phyloP scores from a whole-genome alignment of 1,140 invertebrate genomes.

The Heterodera carotae region DNA sequence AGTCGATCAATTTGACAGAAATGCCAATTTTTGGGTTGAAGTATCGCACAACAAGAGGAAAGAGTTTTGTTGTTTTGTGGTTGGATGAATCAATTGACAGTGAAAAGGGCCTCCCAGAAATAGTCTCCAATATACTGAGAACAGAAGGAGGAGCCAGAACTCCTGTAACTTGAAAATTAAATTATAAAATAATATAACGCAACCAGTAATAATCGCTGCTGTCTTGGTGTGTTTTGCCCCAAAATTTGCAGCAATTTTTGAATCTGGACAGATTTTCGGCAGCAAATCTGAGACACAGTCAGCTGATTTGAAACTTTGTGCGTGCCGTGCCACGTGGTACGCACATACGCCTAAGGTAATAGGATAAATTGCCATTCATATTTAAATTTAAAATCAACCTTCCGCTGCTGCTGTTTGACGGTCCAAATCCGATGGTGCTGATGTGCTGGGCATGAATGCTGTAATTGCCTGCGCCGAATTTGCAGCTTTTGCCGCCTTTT shows the following conservation, averaged over 20 bases:
- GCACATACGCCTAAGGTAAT: not conserved
- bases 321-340: not conserved
- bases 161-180: not conserved
- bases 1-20: not conserved
- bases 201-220: not conserved
- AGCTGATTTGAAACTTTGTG: not conserved
- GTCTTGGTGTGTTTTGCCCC: not conserved
- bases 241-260: not conserved
- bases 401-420: constrained; percentile 2
- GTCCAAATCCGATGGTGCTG: not conserved
- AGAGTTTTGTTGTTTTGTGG: constrained; percentile 3
- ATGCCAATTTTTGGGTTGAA: not conserved
- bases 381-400: not conserved
- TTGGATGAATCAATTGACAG: not conserved
- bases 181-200: not conserved
- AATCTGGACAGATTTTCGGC: not conserved
- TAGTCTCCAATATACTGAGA: not conserved
- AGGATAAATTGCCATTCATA: not conserved
- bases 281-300: not conserved
- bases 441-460: not conserved
- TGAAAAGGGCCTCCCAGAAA: not conserved
- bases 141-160: not conserved
- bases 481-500: not conserved
- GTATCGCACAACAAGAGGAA: not conserved
- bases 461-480: not conserved